Evolutionary conservation across 2,113 vertebrate genomes (phyloP).

Genomic region (Nothocercus nigrocapillus): DNA sequence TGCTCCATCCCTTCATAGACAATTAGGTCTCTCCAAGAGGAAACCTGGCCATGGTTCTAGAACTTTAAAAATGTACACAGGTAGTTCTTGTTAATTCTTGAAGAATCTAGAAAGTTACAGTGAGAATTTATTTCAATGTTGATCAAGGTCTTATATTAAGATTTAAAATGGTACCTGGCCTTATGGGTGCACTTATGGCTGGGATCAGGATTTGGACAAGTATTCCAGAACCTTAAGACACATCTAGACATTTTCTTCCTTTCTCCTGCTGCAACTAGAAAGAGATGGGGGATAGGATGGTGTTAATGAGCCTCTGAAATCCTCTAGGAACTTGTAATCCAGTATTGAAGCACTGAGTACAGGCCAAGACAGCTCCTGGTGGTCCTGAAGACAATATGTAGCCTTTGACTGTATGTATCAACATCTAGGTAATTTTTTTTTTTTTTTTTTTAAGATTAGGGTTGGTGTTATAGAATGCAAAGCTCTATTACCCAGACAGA

Average conservation of each 20-base stretch:
- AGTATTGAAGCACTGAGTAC: not conserved
- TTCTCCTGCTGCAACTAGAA: not conserved
- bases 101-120: not conserved
- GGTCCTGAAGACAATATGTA: not conserved
- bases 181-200: not conserved
- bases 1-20: too few species aligned
- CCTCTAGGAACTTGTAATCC: not conserved
- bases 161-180: not conserved
- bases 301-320: not conserved
- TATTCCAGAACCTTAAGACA: not conserved
- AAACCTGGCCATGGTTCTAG: not conserved
- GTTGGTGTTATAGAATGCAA: not conserved
- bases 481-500: not conserved
- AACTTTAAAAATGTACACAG: not conserved
- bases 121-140: not conserved
- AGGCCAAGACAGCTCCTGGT: not conserved
- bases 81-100: not conserved
- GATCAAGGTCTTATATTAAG: not conserved
- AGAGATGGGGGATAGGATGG: not conserved
- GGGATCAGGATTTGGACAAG: not conserved
- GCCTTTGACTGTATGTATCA: not conserved
- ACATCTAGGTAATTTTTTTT: not conserved
- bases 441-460: not conserved
- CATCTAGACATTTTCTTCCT: not conserved
- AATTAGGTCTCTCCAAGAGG: not conserved